A percentile compares a stretch with the other conserved stretches of the same genome.
phyloP scores from a whole-genome alignment of 2,113 vertebrate species.

The Erythrolamprus reginae region DNA sequence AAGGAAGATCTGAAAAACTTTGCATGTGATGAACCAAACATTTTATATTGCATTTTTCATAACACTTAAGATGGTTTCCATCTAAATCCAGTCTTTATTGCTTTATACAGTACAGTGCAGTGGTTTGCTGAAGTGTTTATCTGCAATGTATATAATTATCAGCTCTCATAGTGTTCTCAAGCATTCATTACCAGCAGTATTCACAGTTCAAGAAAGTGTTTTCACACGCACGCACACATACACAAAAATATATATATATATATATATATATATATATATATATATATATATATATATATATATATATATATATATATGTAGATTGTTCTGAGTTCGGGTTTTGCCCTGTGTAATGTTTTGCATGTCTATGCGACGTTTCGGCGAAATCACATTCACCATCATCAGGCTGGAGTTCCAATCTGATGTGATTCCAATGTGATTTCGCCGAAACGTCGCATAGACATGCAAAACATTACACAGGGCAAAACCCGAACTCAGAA shows the following conservation, averaged over 20 bases:
- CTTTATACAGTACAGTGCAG: background rate
- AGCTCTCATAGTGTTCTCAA: conserved; percentile 1
- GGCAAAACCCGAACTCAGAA: no score
- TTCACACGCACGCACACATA: background rate
- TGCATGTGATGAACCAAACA: background rate
- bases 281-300: background rate
- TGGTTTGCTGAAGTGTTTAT: background rate
- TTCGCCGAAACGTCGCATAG: no score
- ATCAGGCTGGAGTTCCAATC: no score
- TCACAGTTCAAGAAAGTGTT: conserved; percentile 32
- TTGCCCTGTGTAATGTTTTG: no score
- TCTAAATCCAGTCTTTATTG: background rate
- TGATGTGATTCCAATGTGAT: no score
- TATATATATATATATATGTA: background rate
- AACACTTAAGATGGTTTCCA: background rate
- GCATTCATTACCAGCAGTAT: conserved; percentile 21
- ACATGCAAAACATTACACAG: no score
- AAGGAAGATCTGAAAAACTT: background rate
- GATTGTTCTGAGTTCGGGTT: no score
- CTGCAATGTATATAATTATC: background rate
- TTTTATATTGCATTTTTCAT: background rate
- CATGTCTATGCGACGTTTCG: no score
- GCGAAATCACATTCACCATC: no score
- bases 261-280: background rate
- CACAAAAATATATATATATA: background rate